Base-by-base conservation (phyloP, 2,113 vertebrate genomes). In the Marcusenius ussheri region DNA sequence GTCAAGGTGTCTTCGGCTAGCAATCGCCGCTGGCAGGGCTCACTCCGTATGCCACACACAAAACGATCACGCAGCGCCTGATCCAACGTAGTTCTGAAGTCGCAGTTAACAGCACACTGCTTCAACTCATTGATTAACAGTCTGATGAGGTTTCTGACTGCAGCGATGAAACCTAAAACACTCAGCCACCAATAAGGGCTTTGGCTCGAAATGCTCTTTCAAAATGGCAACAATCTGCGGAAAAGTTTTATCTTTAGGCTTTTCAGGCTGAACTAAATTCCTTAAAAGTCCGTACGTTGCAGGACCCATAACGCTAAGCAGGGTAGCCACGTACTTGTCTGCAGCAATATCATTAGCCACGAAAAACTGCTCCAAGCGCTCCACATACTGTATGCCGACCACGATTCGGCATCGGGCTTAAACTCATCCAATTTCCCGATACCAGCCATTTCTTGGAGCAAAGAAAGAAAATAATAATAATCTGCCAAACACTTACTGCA, bases 201-300 rank as follows among this genome's bases (percentile, higher is more conserved):
- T 90, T 1, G 90, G 90, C 51, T 91, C 90, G 87, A 88, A 91
- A 89, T 90, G 89, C 15, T 1, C 21, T 42, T 90, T 91, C 0
- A 93, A 24, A 51, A 87, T 62, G 5, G 39, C 24, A 49, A 92
- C 91, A 31, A 91, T 91, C 5, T 91, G 83, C 1, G 88, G 66
- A 45, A 89, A 91, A 0, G 86, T 90, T 17, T 92, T 90, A 17
- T 91, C 89, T 27, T 91, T 92, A 3, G 90, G 90, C 80, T 91
- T 91, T 6, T 5, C 6, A 10, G 83, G 90, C 39, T 90, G 91
- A 0, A 90, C 90, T 19, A 89, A 77, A n/a, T 92, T 89, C 45
- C 91, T 89, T 21, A 92, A 49, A 24, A 90, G 88, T 56, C 91
- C 74, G 15, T 91, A 91, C 0, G 74, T 93, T 7, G 89, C 17